Base-by-base conservation (phyloP, 2,113 vertebrate species). In the Cyanocitta stelleri region DNA sequence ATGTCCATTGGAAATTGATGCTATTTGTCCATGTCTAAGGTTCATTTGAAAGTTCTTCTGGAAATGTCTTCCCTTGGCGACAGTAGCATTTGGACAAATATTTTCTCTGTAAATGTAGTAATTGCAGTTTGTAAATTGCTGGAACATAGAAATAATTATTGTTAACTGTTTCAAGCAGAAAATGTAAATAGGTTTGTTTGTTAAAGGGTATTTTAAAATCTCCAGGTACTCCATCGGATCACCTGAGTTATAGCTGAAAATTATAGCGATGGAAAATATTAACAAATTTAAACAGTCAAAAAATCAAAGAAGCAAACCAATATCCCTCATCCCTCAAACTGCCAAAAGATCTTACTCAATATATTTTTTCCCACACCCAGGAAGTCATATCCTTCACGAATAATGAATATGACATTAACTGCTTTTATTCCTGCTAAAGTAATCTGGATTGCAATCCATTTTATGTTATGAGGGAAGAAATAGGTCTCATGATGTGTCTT, bases 101-200 rank as follows among this genome's bases (percentile, higher is more conserved):
- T 69, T 74, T 92, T 46, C 43, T 77, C 43, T 67, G 16, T 33
- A 86, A 61, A 62, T 11, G 10, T 26, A 85, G 30, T 33, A 69
- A 69, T 20, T 71, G 13, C 32, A 62, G 15, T 62, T 72, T 51
- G 3, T 37, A 79, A 75, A 56, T 41, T 87, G 23, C 18, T 69
- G 9, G 10, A 68, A 79, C 18, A 62, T 33, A 68, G 17, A 90
- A 76, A 68, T 64, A 56, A 39, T 49, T 73, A 32, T 72, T 55
- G 4, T 54, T 80, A 66, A 24, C 15, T 32, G 5, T 52, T 83
- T 88, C 29, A 80, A 71, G 32, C 18, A 69, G n/a, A 73, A 87
- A 73, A 30, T 1, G 1, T 29, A n/a, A 5, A 12, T 35, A 55
- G 1, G 1, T 48, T 55, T 56, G 2, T 64, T 87, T 68, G 14